Evolutionary conservation across 1,140 invertebrate species (phyloP).

Genomic region (Pseudomyrmex gracilis): DNA sequence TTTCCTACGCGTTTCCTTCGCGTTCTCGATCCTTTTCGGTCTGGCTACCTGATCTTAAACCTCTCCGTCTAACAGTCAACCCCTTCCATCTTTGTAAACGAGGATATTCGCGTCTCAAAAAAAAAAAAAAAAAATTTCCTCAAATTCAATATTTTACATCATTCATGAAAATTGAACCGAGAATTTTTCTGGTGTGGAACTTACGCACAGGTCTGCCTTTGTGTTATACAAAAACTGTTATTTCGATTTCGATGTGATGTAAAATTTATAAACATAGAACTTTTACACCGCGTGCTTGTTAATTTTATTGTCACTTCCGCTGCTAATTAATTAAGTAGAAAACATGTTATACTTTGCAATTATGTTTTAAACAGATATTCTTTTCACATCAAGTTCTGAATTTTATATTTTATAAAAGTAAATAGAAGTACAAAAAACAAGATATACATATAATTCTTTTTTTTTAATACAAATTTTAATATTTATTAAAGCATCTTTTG

Average conservation of each 20-base stretch:
- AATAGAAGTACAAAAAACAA: neutral
- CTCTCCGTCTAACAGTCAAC: slow-evolving; percentile 35
- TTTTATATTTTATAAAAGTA: slow-evolving; percentile 2
- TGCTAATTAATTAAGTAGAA: slow-evolving; percentile 14
- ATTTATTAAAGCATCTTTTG: slow-evolving; percentile 2
- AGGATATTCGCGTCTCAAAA: slow-evolving; percentile 70
- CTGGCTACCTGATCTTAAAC: slow-evolving; percentile 45
- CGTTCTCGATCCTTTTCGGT: slow-evolving; percentile 58
- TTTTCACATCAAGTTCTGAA: neutral
- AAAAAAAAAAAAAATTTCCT: slow-evolving; percentile 80
- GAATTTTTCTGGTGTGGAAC: slow-evolving; percentile 75
- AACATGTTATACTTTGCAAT: slow-evolving; percentile 9
- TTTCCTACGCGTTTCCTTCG: slow-evolving; percentile 81
- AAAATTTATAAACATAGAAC: too few species aligned
- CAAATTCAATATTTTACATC: slow-evolving; percentile 83
- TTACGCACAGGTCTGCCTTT: neutral
- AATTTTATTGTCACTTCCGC: neutral
- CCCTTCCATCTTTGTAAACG: slow-evolving; percentile 59
- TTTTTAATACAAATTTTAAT: neutral
- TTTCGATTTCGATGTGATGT: too few species aligned
- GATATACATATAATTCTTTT: neutral
- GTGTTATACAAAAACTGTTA: neutral
- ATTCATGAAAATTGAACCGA: slow-evolving; percentile 84
- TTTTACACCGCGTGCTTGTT: neutral
- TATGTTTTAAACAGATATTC: slow-evolving; percentile 1